Percentiles rank a stretch among this genome's conserved stretches.
These are phyloP conservation scores for Bicyclus anynana DNA, from an alignment of 1,140 invertebrate genomes.

Conservation along the genomic window DNA sequence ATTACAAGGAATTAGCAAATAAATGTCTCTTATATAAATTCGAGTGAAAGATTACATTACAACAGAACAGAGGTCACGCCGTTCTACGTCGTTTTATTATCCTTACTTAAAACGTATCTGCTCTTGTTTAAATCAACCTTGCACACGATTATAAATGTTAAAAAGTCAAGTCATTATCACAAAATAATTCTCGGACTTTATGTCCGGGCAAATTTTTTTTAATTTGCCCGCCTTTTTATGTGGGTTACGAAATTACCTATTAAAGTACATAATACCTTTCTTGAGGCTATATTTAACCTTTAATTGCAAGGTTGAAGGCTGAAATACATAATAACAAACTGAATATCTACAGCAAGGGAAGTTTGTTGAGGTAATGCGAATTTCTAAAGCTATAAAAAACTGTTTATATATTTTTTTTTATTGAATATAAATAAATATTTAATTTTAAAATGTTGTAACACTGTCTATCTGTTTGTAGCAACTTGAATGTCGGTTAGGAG, in stretches of 20 bases:
- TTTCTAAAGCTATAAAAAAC: too few species aligned
- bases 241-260: constrained; percentile 13
- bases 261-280: constrained; percentile 2
- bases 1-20: constrained; percentile 28
- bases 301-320: not conserved
- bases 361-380: not conserved
- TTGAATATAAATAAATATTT: too few species aligned
- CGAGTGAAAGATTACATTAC: constrained; percentile 37
- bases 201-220: constrained; percentile 26
- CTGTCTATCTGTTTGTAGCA: too few species aligned
- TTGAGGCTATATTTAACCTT: not conserved
- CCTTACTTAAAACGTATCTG: constrained; percentile 42
- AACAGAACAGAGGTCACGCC: constrained; percentile 39
- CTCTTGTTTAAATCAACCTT: constrained; percentile 51
- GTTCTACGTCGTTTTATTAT: constrained; percentile 45
- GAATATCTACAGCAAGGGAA: not conserved
- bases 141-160: constrained; percentile 41
- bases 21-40: constrained; percentile 38
- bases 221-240: constrained; percentile 20
- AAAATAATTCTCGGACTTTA: constrained; percentile 32
- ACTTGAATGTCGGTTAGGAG: too few species aligned
- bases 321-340: not conserved
- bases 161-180: constrained; percentile 38
- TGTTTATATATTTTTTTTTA: too few species aligned
- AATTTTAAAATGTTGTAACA: too few species aligned